Conservation (phyloP, 2,113 vertebrate species). For the Amblyornis subalaris region DNA sequence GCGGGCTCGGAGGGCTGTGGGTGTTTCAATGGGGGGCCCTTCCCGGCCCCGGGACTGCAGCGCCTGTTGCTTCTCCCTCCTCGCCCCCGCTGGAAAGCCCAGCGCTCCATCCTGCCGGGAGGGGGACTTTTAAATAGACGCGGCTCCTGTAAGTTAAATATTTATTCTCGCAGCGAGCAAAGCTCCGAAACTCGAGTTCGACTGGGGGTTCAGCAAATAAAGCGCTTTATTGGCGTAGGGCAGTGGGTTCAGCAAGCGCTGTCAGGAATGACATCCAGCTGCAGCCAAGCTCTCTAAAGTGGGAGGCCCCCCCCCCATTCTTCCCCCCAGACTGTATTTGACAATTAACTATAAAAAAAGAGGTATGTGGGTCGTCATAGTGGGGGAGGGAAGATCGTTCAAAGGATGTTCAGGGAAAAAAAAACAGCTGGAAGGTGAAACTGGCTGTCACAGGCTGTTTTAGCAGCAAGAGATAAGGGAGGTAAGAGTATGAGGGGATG, state of each 20-base stretch:
- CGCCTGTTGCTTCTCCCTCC: not conserved
- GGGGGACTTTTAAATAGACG: not conserved
- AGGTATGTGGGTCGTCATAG: accelerated
- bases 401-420: not conserved
- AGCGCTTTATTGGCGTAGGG: not conserved
- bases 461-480: not conserved
- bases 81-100: not conserved
- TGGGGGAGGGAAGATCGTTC: accelerated
- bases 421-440: not conserved
- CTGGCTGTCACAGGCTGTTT: not conserved
- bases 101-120: not conserved
- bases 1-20: not conserved
- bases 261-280: not conserved
- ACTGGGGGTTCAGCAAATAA: not conserved
- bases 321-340: no score
- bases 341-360: not conserved
- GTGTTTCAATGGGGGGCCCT: not conserved
- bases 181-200: not conserved
- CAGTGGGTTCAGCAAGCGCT: not conserved
- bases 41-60: accelerated
- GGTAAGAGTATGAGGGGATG: not conserved
- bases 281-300: not conserved
- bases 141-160: not conserved
- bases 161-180: not conserved
- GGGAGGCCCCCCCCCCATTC: no score